phyloP scores from a whole-genome alignment of 2,888 invertebrate genomes.

The Salticus scenicus region DNA sequence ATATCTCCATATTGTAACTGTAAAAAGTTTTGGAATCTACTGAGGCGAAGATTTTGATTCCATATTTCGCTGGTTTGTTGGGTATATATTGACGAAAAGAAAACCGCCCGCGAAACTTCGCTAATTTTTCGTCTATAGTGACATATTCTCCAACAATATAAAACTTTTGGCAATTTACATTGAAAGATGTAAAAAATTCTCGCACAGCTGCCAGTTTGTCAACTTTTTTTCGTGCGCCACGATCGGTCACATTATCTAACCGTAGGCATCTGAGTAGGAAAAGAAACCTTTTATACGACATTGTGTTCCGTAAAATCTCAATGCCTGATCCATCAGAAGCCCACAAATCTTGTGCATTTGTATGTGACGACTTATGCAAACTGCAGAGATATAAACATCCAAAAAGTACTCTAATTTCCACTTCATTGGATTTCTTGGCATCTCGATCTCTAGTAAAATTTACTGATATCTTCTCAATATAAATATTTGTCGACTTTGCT shows the following conservation, averaged over 20 bases:
- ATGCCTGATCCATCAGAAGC: slow-evolving; percentile 16
- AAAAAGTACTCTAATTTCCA: slow-evolving; percentile 28
- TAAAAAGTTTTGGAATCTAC: too few relatives aligned
- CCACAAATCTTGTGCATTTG: slow-evolving; percentile 6
- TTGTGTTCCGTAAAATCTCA: slow-evolving; percentile 12
- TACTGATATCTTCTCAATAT: slow-evolving; percentile 2
- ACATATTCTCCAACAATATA: slow-evolving; percentile 29
- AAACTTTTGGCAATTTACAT: slow-evolving; percentile 23
- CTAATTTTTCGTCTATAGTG: slow-evolving; percentile 37
- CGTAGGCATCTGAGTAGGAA: background rate
- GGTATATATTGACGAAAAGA: slow-evolving; percentile 35
- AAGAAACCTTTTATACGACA: slow-evolving; percentile 18
- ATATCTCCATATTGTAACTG: too few relatives aligned
- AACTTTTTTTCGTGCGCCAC: background rate
- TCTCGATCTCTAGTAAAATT: slow-evolving; percentile 31
- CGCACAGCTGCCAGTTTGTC: background rate
- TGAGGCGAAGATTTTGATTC: too few relatives aligned
- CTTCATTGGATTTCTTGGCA: background rate
- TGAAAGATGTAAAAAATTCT: background rate
- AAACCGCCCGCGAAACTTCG: slow-evolving; percentile 29
- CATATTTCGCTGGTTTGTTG: too few relatives aligned
- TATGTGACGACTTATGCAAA: slow-evolving; percentile 21
- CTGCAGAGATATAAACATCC: slow-evolving; percentile 28
- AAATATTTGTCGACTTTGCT: slow-evolving; percentile 30
- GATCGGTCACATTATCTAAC: background rate